These are phyloP conservation scores for Iphiclides podalirius DNA, from an alignment of 2,888 invertebrate genomes.

Conservation along the genomic window DNA sequence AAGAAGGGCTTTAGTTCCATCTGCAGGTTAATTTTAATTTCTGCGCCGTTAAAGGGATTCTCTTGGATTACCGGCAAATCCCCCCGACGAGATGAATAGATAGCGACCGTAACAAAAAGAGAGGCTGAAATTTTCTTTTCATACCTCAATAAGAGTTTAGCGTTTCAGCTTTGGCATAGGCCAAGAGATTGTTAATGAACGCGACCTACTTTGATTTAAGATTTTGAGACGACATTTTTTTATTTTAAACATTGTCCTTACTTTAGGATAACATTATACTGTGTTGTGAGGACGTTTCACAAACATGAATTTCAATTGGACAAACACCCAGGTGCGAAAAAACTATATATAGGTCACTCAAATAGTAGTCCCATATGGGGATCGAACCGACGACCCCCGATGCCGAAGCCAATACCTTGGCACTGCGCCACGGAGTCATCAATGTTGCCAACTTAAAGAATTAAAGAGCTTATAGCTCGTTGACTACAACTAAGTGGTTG, in stretches of 20 bases:
- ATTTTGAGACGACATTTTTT: neutral
- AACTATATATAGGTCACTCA: too few species aligned
- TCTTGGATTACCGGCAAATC: conserved; percentile 5
- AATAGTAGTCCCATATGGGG: too few species aligned
- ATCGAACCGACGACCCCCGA: too few species aligned
- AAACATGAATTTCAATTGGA: too few species aligned
- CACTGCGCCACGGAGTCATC: too few species aligned
- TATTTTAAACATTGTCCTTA: too few species aligned
- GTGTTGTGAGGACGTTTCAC: too few species aligned
- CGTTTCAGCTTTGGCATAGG: neutral
- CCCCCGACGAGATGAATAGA: conserved; percentile 8
- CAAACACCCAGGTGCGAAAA: too few species aligned
- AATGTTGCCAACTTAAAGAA: too few species aligned
- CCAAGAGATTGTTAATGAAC: neutral
- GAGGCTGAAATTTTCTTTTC: neutral
- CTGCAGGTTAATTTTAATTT: conserved; percentile 17
- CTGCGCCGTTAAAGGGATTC: conserved; percentile 4
- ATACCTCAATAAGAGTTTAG: neutral
- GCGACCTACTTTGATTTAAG: conserved; percentile 1
- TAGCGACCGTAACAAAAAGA: neutral
- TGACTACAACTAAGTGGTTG: neutral
- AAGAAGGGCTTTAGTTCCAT: neutral
- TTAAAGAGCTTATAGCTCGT: too few species aligned
- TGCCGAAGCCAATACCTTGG: too few species aligned
- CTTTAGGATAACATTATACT: too few species aligned